Evolutionary conservation across 2,797 vertebrate genomes (phyloP).

Genomic region (Gouania willdenowi): DNA sequence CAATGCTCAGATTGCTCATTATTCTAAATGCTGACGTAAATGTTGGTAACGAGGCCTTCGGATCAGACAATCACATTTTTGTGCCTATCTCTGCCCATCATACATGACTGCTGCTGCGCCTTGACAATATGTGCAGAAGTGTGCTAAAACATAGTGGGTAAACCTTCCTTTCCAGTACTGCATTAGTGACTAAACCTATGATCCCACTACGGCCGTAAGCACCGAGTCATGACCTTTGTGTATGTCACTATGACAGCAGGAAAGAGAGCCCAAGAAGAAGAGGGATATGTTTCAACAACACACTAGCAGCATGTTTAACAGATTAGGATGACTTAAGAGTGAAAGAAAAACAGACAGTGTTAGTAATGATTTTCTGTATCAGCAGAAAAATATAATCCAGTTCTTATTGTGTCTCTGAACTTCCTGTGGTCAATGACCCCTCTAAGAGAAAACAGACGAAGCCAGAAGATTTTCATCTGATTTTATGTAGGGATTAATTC

Average conservation of each 20-base stretch:
- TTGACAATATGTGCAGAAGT: too few species aligned
- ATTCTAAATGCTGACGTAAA: too few species aligned
- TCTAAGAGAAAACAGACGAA: slow-evolving; percentile 33
- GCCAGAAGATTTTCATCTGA: too few species aligned
- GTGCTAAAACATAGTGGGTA: slow-evolving; percentile 9
- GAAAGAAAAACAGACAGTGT: slow-evolving; percentile 3
- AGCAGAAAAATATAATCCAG: slow-evolving; percentile 39
- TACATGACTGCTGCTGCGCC: too few species aligned
- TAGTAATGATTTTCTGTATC: slow-evolving; percentile 40
- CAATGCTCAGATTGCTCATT: too few species aligned
- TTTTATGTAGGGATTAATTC: background rate
- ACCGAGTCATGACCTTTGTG: slow-evolving; percentile 35
- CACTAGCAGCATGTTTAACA: slow-evolving; percentile 2
- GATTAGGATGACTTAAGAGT: slow-evolving; percentile 16
- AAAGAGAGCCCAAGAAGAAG: background rate
- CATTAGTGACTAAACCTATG: slow-evolving; percentile 35
- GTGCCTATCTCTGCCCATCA: too few species aligned
- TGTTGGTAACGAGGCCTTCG: too few species aligned
- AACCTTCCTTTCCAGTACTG: slow-evolving; percentile 30
- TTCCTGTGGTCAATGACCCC: slow-evolving; percentile 14
- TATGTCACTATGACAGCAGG: slow-evolving; percentile 22
- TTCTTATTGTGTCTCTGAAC: slow-evolving; percentile 33
- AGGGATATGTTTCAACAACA: slow-evolving; percentile 3
- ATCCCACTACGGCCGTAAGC: slow-evolving; percentile 35
- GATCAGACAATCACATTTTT: too few species aligned